phyloP scores from a whole-genome alignment of 2,113 vertebrate species.

The Platanista minor region DNA sequence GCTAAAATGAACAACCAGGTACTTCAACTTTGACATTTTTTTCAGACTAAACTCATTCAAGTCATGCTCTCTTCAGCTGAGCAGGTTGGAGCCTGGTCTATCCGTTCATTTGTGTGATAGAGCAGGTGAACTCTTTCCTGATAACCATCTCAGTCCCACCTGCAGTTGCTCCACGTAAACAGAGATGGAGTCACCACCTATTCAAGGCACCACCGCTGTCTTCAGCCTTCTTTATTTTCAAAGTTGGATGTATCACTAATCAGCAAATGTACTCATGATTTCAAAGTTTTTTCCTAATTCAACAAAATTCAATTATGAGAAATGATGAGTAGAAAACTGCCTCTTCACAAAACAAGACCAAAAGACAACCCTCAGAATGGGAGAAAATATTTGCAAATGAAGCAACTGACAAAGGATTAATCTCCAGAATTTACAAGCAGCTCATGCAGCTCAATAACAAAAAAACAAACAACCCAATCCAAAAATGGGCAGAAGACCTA shows the following conservation, averaged over 20 bases:
- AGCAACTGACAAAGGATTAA: too few relatives aligned
- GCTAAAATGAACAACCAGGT: background rate
- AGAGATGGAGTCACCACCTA: background rate
- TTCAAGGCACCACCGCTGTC: background rate
- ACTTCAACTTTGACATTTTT: background rate
- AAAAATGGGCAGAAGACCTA: too few relatives aligned
- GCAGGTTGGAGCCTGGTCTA: background rate
- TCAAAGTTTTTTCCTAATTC: background rate
- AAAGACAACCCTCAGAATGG: too few relatives aligned
- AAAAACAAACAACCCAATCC: too few relatives aligned
- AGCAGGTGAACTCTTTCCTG: background rate
- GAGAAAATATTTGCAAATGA: too few relatives aligned
- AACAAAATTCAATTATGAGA: slow-evolving; percentile 13
- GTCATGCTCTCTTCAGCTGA: background rate
- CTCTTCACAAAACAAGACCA: too few relatives aligned
- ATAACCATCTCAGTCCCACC: background rate
- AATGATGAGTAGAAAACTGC: background rate
- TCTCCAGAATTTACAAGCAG: too few relatives aligned
- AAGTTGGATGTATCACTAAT: background rate
- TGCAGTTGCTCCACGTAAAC: background rate
- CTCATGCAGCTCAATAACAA: too few relatives aligned
- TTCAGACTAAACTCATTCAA: background rate
- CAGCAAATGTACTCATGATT: background rate
- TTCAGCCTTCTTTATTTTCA: background rate
- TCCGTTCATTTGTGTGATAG: background rate